Evolutionary conservation across 2,113 vertebrate species (phyloP).

Genomic region (Zosterops hypoxanthus): DNA sequence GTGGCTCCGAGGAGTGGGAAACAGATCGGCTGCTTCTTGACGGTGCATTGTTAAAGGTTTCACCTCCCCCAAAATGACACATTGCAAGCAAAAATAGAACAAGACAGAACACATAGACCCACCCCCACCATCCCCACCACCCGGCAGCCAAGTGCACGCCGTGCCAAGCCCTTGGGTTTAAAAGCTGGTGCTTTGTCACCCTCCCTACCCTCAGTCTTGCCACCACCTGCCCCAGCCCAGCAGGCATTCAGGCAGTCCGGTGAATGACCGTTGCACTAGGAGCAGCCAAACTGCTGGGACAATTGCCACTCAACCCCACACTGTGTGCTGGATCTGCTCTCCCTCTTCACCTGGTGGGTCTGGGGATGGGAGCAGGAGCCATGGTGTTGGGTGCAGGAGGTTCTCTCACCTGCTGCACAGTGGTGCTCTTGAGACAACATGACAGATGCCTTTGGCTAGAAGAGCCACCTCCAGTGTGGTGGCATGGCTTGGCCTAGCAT

Average conservation of each 20-base stretch:
- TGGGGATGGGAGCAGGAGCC: fast-evolving
- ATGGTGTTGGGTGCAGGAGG: fast-evolving
- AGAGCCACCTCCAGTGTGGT: fast-evolving
- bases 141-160: conserved; percentile 3
- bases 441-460: not conserved
- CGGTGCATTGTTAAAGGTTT: conserved; percentile 59
- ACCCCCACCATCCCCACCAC: conserved; percentile 54
- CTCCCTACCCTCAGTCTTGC: not conserved
- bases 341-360: not conserved
- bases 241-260: fast-evolving
- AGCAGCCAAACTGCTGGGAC: fast-evolving
- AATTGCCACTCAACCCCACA: fast-evolving
- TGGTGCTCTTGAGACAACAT: not conserved
- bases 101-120: conserved; percentile 68
- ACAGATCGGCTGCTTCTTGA: conserved; percentile 15
- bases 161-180: conserved; percentile 14
- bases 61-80: conserved; percentile 69
- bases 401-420: fast-evolving
- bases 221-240: not conserved
- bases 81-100: conserved; percentile 63
- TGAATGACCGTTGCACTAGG: fast-evolving
- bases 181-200: not conserved
- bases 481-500: not conserved
- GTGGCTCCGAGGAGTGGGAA: not conserved
- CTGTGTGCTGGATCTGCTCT: fast-evolving